Conservation (phyloP, 2,888 invertebrate species). For the Marronus borbonicus region DNA sequence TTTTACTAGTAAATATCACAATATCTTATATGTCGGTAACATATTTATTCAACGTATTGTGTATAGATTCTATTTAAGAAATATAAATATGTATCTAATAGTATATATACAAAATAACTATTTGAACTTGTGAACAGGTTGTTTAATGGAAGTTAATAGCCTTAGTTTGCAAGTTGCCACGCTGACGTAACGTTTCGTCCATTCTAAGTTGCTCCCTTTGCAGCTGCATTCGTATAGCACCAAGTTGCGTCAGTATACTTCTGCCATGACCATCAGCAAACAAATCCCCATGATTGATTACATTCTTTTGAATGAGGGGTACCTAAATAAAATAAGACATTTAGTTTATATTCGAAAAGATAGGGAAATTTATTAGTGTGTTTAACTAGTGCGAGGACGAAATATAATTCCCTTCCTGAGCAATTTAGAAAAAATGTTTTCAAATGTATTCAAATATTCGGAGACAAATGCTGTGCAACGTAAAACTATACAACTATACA, state of each 20-base stretch:
- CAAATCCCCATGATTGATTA: conserved; percentile 70
- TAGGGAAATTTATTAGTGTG: no score
- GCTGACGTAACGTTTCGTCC: conserved; percentile 70
- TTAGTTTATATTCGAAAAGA: not conserved
- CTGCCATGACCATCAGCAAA: conserved; percentile 70
- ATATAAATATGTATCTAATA: conserved; percentile 55
- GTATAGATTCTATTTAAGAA: conserved; percentile 50
- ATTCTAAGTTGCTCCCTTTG: conserved; percentile 78
- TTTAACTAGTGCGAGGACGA: no score
- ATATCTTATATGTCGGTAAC: conserved; percentile 35
- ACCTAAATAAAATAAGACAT: conserved; percentile 53
- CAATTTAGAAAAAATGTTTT: no score
- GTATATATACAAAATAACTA: conserved; percentile 56
- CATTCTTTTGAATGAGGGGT: conserved; percentile 69
- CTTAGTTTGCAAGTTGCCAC: conserved; percentile 66
- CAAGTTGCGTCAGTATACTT: conserved; percentile 78
- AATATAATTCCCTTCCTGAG: no score
- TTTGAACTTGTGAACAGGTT: conserved; percentile 56
- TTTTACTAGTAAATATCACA: conserved; percentile 21
- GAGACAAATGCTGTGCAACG: no score
- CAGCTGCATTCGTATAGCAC: conserved; percentile 78
- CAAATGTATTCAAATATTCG: no score
- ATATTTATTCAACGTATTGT: conserved; percentile 52
- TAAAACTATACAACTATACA: no score
- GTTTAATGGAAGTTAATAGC: conserved; percentile 67